A percentile compares a stretch with the other conserved stretches of the same genome.
Evolutionary conservation across 2,888 invertebrate genomes (phyloP).

Genomic region (Synergus gifuensis): DNA sequence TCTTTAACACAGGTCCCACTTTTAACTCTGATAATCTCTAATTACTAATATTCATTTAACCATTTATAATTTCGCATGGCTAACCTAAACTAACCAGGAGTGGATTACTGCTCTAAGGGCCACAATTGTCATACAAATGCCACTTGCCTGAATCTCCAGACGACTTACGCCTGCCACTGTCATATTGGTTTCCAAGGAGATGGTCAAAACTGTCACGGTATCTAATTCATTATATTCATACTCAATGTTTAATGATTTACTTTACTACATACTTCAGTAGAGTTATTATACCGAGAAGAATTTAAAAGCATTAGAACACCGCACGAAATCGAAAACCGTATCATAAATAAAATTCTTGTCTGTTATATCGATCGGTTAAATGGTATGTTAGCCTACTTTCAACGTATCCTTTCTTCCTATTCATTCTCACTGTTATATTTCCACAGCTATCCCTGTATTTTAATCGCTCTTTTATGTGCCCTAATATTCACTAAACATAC

Average conservation of each 20-base stretch:
- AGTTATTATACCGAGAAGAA: neutral
- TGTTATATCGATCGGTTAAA: too few species aligned
- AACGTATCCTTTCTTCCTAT: neutral
- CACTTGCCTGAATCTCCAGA: constrained; percentile 93
- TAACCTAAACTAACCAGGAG: constrained; percentile 81
- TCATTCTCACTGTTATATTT: neutral
- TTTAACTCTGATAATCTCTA: neutral
- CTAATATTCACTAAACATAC: neutral
- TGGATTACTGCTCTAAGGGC: constrained; percentile 93
- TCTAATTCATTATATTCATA: constrained; percentile 45
- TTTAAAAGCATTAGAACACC: neutral
- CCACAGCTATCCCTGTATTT: neutral
- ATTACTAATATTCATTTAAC: constrained; percentile 60
- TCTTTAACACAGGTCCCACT: neutral
- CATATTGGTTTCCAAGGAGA: constrained; percentile 93
- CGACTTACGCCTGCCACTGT: constrained; percentile 94
- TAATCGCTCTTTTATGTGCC: neutral
- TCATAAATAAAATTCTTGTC: too few species aligned
- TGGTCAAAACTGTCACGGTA: constrained; percentile 88
- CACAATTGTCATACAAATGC: constrained; percentile 94
- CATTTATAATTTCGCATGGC: constrained; percentile 61
- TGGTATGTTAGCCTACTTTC: neutral
- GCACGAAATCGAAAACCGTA: neutral
- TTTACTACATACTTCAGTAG: neutral
- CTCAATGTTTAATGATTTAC: neutral